Evolutionary conservation across 2,888 invertebrate genomes (phyloP).

Genomic region (Eristalis arbustorum): DNA sequence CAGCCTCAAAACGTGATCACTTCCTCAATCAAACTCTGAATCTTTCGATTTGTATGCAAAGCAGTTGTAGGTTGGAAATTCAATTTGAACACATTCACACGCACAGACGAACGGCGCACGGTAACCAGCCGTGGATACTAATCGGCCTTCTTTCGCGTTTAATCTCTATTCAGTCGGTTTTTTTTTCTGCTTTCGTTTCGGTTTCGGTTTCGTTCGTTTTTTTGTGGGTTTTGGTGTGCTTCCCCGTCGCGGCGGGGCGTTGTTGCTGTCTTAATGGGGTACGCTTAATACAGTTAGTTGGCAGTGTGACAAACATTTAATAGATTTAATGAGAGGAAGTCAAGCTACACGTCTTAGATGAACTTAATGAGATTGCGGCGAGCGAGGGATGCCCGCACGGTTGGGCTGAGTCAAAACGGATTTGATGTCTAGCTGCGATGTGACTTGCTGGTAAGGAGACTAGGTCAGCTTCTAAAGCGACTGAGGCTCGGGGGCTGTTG

Average conservation of each 20-base stretch:
- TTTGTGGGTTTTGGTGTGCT: background rate
- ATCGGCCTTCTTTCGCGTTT: constrained; percentile 19
- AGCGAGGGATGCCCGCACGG: background rate
- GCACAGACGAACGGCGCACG: background rate
- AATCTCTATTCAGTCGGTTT: background rate
- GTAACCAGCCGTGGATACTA: background rate
- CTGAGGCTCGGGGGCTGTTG: background rate
- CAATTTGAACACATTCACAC: background rate
- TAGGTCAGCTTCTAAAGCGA: background rate
- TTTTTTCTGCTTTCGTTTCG: too few species aligned
- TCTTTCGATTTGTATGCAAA: constrained; percentile 59
- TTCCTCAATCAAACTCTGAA: constrained; percentile 61
- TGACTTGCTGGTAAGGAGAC: background rate
- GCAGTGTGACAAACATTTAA: background rate
- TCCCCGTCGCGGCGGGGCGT: background rate
- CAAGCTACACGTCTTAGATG: background rate
- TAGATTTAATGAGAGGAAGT: background rate
- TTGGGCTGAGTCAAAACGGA: background rate
- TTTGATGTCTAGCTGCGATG: background rate
- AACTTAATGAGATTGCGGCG: background rate
- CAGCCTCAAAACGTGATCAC: constrained; percentile 24
- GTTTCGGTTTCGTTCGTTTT: background rate
- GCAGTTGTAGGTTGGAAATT: constrained; percentile 29
- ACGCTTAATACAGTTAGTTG: constrained; percentile 18
- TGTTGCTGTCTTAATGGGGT: background rate